Conservation (phyloP, 1,140 invertebrate genomes). For the Sycophila sp. region DNA sequence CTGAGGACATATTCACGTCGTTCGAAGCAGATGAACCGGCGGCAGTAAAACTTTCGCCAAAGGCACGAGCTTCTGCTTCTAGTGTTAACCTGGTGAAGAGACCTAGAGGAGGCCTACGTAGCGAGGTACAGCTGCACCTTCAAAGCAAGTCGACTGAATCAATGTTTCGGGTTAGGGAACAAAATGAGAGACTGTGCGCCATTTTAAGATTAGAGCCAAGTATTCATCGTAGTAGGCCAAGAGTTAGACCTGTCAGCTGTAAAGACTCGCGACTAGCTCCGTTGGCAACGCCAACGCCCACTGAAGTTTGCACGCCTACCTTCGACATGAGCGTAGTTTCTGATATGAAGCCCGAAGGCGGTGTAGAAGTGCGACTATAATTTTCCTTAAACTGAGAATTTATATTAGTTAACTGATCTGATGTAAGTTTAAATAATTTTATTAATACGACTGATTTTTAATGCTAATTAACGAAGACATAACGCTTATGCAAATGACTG, state of each 20-base stretch:
- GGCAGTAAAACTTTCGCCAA: not conserved
- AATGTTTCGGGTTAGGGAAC: conserved; percentile 37
- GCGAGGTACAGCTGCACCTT: conserved; percentile 1
- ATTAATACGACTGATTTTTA: too few species aligned
- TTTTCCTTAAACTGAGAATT: too few species aligned
- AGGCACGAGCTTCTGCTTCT: not conserved
- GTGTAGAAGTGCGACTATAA: conserved; percentile 56
- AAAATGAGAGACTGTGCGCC: conserved; percentile 41
- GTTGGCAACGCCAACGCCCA: conserved; percentile 53
- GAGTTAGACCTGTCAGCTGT: conserved; percentile 39
- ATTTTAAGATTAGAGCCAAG: conserved; percentile 46
- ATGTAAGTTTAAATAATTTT: too few species aligned
- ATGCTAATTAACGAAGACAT: too few species aligned
- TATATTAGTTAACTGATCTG: too few species aligned
- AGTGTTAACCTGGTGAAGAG: conserved; percentile 35
- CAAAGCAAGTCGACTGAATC: conserved; percentile 58
- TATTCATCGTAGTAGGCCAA: conserved; percentile 45
- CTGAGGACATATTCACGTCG: conserved; percentile 58
- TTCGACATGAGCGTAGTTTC: conserved; percentile 54
- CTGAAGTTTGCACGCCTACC: conserved; percentile 57
- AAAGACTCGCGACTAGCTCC: conserved; percentile 47
- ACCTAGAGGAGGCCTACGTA: not conserved
- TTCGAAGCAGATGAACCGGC: conserved; percentile 55
- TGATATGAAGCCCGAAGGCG: conserved; percentile 53
- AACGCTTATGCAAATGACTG: too few species aligned